These are phyloP conservation scores for Cladorhizidae sp. DNA, from an alignment of 37 sponge, comb jelly and placozoan genomes.

Conservation along the genomic window DNA sequence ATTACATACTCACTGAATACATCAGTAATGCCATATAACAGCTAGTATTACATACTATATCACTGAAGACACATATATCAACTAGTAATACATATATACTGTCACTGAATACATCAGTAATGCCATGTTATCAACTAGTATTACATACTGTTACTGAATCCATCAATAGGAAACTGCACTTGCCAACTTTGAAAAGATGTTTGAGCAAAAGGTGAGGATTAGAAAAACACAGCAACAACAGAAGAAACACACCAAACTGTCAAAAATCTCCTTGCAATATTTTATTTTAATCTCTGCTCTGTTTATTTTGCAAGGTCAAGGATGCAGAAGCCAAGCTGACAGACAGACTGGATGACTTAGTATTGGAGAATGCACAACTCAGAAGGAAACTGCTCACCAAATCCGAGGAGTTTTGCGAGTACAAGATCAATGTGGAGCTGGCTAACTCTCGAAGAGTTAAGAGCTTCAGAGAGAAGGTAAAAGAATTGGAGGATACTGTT, in stretches of 20 bases:
- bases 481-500: no score
- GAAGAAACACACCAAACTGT: no score
- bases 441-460: neutral
- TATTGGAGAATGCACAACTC: conserved; percentile 23
- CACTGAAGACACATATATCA: no score
- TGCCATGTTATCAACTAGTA: no score
- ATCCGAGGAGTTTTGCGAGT: conserved; percentile 22
- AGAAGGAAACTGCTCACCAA: conserved; percentile 9
- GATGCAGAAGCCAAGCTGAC: conserved; percentile 7
- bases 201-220: neutral
- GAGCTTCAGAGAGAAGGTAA: conserved; percentile 28
- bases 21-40: no score
- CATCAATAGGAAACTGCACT: neutral
- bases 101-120: no score
- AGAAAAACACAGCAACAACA: no score
- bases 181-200: neutral
- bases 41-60: no score
- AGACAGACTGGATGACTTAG: conserved; percentile 20
- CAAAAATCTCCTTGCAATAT: neutral
- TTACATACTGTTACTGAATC: no score
- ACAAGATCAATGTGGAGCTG: conserved; percentile 2
- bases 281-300: neutral
- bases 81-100: no score
- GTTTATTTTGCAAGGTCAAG: conserved; percentile 9
- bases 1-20: no score